Evolutionary conservation across 2,888 invertebrate genomes (phyloP), one percentile per base, ranked within the genome.

Genomic region (Meandrusa payeni): DNA sequence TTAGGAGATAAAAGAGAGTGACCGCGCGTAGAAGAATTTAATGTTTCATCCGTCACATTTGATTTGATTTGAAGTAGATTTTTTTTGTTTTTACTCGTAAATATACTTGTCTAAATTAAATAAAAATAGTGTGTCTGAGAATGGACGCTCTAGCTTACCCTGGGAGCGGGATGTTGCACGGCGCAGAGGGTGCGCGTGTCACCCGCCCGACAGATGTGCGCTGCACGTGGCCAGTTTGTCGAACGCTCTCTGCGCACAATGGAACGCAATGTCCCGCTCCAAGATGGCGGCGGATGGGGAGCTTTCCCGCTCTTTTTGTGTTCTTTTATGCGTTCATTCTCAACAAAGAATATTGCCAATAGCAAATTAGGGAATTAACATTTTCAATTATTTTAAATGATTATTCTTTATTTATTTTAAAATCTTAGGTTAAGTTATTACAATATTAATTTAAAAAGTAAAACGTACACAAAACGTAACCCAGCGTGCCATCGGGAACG

Each of bases 271-370:
- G 47, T 64, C 58, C 59, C 64, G 63, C 69, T 65, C 63, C 68
- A 83, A 81, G 54, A 82, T 80, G 82, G 80, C 78, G 64, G 64
- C 55, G 61, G 49, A 48, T 58, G 60, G 72, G 75, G 70, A 73
- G 69, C 73, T 75, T 81, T 80, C 81, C 81, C 80, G 82, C 80
- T 74, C 75, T 79, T 79, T 79, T 75, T 34, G 13, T 34, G 11
- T 7, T 7, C 7, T 22, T 22, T 32, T 23, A 11, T 13, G 12
- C 23, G n/a, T 12, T 12, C 5, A 4, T 17, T 17, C 11, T 28
- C 6, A 28, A 28, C 15, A 15, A 15, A 15, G 15, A 15, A 2
- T 15, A 15, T 15, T 15, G n/a, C n/a, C 15, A 15, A 15, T 15
- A 4, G 15, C 4, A 15, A 15, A 15, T 15, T 15, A 15, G 4